These are phyloP conservation scores for Strigops habroptila DNA, from an alignment of 2,113 vertebrate genomes.

Conservation along the genomic window DNA sequence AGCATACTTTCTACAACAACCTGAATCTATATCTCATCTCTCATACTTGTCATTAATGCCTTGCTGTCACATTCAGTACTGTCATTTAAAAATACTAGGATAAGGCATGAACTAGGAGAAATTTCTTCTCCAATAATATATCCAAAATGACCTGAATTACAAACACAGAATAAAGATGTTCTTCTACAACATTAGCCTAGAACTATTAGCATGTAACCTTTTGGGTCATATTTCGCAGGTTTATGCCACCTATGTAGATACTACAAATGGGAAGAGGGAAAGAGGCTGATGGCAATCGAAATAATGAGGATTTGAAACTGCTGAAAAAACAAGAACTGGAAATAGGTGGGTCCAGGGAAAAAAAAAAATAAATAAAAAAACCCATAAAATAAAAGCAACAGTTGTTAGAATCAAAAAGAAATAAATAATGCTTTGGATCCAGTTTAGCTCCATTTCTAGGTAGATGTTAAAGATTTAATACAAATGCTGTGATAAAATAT, in stretches of 20 bases:
- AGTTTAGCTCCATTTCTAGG: neutral
- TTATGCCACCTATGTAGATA: neutral
- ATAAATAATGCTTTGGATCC: neutral
- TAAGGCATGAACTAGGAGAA: neutral
- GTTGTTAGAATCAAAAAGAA: neutral
- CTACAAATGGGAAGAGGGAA: neutral
- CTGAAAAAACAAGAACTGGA: neutral
- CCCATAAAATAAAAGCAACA: neutral
- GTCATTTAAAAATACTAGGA: neutral
- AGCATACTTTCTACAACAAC: neutral
- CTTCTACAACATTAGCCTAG: neutral
- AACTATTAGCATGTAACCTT: neutral
- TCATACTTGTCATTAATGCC: neutral
- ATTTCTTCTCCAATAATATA: neutral
- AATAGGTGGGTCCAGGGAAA: accelerated
- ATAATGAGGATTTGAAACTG: neutral
- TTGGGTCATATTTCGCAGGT: neutral
- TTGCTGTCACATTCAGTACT: neutral
- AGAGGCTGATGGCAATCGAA: neutral
- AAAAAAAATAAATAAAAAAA: too few species aligned
- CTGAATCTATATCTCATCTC: neutral
- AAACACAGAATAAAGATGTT: neutral
- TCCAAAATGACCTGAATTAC: neutral
- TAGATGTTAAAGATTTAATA: neutral
- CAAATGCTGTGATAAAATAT: neutral